phyloP scores from a whole-genome alignment of 2,888 invertebrate genomes.

The Drosophila niveifrons region DNA sequence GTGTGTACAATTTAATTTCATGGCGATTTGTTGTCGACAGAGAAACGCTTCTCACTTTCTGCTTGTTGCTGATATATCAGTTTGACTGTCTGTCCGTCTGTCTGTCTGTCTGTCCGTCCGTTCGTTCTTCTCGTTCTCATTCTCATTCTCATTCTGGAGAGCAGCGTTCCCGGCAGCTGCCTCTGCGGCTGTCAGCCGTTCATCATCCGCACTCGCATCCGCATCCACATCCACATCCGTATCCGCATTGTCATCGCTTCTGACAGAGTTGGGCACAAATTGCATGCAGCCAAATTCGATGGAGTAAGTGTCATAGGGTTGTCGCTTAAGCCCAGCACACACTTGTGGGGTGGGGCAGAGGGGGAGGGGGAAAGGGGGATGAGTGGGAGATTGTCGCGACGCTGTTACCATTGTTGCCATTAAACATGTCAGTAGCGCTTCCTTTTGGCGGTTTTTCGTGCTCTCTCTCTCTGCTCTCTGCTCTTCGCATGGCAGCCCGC shows the following conservation, averaged over 20 bases:
- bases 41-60: conserved; percentile 15
- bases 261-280: conserved; percentile 69
- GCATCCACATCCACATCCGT: conserved; percentile 35
- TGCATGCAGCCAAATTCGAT: conserved; percentile 70
- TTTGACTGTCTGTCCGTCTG: not conserved
- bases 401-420: conserved; percentile 64
- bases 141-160: not conserved
- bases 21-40: conserved; percentile 70
- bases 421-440: conserved; percentile 73
- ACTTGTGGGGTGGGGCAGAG: not conserved
- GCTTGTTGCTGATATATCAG: conserved; percentile 52
- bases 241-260: conserved; percentile 52
- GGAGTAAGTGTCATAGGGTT: conserved; percentile 68
- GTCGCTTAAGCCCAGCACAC: conserved; percentile 51
- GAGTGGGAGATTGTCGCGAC: conserved; percentile 6
- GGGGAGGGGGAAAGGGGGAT: not conserved
- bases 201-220: conserved; percentile 65
- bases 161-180: conserved; percentile 7
- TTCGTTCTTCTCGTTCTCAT: conserved; percentile 1
- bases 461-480: conserved; percentile 23
- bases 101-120: conserved; percentile 9
- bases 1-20: conserved; percentile 77
- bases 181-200: conserved; percentile 70
- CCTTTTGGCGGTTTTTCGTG: conserved; percentile 54
- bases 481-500: conserved; percentile 55